These are phyloP conservation scores for Arctopsyche grandis DNA, from an alignment of 1,140 invertebrate species.

Conservation along the genomic window DNA sequence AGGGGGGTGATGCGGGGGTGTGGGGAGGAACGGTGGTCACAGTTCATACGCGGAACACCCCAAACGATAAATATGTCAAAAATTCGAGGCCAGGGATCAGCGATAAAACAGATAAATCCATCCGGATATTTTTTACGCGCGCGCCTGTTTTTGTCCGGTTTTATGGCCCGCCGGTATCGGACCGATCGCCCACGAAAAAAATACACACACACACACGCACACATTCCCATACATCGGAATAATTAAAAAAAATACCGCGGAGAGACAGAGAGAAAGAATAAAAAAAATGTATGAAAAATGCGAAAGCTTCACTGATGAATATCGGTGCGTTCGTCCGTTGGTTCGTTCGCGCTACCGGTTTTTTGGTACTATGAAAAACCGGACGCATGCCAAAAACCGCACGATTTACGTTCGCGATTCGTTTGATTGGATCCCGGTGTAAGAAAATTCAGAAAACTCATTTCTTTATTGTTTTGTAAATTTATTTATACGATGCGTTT, in stretches of 20 bases:
- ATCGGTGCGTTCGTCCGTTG: neutral
- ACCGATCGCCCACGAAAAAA: constrained; percentile 1
- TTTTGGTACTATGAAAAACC: constrained; percentile 15
- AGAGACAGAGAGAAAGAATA: neutral
- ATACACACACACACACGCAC: neutral
- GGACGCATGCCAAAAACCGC: neutral
- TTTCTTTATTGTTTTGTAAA: no score
- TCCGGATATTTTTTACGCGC: constrained; percentile 45
- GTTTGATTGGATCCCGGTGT: neutral
- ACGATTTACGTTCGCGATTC: constrained; percentile 9
- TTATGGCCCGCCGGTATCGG: neutral
- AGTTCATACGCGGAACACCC: constrained; percentile 52
- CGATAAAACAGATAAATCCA: constrained; percentile 54
- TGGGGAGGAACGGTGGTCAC: constrained; percentile 14
- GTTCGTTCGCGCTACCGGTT: neutral
- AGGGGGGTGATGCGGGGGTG: neutral
- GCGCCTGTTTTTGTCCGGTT: constrained; percentile 46
- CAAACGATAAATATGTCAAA: constrained; percentile 54
- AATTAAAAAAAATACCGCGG: neutral
- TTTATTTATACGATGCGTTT: no score
- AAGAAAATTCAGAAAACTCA: no score
- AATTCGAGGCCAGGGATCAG: constrained; percentile 53
- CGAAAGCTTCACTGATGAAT: neutral
- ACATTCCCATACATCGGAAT: neutral
- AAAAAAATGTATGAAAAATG: constrained; percentile 24